Evolutionary conservation across 2,888 invertebrate species (phyloP).

Genomic region (Synergus itoensis): DNA sequence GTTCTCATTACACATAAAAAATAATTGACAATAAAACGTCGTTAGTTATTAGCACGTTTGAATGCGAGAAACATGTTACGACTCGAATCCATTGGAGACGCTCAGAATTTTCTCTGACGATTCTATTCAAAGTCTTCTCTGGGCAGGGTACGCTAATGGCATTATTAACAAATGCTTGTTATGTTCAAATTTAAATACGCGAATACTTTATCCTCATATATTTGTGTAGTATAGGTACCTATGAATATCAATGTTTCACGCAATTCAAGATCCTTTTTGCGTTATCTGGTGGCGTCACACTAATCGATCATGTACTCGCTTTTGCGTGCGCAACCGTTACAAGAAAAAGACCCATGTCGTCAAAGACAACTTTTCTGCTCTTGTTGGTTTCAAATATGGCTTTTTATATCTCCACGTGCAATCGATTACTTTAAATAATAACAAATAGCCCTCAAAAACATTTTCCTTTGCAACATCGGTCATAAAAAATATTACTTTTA

Average conservation of each 20-base stretch:
- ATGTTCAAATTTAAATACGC: background rate
- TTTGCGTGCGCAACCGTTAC: constrained; percentile 24
- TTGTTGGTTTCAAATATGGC: background rate
- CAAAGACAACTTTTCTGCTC: constrained; percentile 12
- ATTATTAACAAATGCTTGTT: constrained; percentile 22
- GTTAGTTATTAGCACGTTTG: background rate
- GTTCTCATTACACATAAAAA: too few relatives aligned
- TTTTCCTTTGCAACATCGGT: background rate
- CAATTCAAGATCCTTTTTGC: constrained; percentile 8
- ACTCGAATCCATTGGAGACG: constrained; percentile 1
- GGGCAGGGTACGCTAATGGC: constrained; percentile 1
- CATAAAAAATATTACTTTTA: background rate
- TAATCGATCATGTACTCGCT: constrained; percentile 31
- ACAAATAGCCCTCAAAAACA: background rate
- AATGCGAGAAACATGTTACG: background rate
- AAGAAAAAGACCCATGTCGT: constrained; percentile 21
- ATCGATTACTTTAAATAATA: background rate
- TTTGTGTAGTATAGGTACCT: background rate
- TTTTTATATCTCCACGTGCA: background rate
- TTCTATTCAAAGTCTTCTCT: constrained; percentile 8
- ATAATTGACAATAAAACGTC: background rate
- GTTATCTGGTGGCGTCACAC: constrained; percentile 3
- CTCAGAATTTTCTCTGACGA: constrained; percentile 1
- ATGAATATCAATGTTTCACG: constrained; percentile 27
- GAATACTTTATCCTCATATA: background rate